These are phyloP conservation scores for Timema podura DNA, from an alignment of 2,888 invertebrate genomes.

Conservation along the genomic window DNA sequence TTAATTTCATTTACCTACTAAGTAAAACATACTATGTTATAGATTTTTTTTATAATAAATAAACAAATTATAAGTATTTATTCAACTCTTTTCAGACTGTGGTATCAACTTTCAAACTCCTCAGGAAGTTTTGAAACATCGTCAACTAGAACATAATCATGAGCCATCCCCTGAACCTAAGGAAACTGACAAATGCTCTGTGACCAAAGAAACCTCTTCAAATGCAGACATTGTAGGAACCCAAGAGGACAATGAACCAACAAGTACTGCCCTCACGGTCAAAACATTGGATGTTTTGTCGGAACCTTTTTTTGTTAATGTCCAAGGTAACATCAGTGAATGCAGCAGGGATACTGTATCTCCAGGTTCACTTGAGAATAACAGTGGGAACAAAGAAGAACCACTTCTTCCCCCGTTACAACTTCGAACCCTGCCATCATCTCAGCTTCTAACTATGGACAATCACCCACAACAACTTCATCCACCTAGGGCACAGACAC, in stretches of 20 bases:
- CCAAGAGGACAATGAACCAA: too few species aligned
- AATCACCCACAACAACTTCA: too few species aligned
- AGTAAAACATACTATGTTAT: background rate
- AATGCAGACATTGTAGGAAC: too few species aligned
- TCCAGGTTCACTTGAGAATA: background rate
- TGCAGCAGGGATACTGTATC: background rate
- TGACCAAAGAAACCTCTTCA: too few species aligned
- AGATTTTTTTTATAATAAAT: background rate
- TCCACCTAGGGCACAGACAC: too few species aligned
- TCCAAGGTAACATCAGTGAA: background rate
- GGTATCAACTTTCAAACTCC: conserved; percentile 11
- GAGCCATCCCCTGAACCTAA: background rate
- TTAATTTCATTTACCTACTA: too few species aligned
- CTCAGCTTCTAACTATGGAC: background rate
- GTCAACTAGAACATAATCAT: background rate
- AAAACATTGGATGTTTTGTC: too few species aligned
- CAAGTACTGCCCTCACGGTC: background rate
- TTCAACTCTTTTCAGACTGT: background rate
- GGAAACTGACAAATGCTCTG: background rate
- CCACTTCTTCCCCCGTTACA: too few species aligned
- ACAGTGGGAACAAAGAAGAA: background rate
- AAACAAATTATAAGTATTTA: conserved; percentile 1
- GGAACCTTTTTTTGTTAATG: background rate
- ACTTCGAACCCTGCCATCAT: background rate
- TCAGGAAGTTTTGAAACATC: conserved; percentile 1